Conservation (phyloP, 2,113 vertebrate species). For the Poeciliopsis prolifica region DNA sequence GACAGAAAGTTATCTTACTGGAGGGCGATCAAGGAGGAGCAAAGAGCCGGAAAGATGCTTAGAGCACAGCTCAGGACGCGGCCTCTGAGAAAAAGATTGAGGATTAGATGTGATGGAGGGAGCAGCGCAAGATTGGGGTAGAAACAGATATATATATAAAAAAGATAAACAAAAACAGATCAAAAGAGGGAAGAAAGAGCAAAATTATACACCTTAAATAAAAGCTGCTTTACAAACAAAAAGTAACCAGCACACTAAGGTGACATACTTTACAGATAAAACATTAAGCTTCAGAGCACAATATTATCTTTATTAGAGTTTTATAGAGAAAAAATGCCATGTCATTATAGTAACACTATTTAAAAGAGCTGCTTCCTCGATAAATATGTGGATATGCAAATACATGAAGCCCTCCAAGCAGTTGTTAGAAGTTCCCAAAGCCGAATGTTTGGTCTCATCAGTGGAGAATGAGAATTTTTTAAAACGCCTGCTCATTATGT, state of each 20-base stretch:
- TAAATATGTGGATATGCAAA: no score
- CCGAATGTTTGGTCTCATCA: no score
- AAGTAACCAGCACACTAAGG: background rate
- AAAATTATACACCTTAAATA: background rate
- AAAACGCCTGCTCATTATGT: no score
- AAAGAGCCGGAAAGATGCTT: conserved; percentile 66
- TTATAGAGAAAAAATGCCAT: no score
- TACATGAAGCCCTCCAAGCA: no score
- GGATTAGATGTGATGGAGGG: conserved; percentile 7
- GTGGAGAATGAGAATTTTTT: no score
- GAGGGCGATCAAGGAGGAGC: conserved; percentile 50
- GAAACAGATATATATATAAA: background rate
- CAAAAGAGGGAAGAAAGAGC: background rate
- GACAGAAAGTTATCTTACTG: conserved; percentile 64
- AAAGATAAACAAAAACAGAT: conserved; percentile 3
- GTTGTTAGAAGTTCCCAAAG: no score
- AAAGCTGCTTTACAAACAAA: background rate
- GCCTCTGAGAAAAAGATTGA: conserved; percentile 47
- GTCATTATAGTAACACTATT: no score
- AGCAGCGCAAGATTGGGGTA: background rate
- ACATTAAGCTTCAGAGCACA: no score
- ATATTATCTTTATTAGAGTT: no score
- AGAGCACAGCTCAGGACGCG: conserved; percentile 72
- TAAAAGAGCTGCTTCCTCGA: no score
- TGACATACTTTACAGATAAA: no score